Conservation (phyloP, 2,113 vertebrate genomes). For the Stomatorhinus ivindoensis region DNA sequence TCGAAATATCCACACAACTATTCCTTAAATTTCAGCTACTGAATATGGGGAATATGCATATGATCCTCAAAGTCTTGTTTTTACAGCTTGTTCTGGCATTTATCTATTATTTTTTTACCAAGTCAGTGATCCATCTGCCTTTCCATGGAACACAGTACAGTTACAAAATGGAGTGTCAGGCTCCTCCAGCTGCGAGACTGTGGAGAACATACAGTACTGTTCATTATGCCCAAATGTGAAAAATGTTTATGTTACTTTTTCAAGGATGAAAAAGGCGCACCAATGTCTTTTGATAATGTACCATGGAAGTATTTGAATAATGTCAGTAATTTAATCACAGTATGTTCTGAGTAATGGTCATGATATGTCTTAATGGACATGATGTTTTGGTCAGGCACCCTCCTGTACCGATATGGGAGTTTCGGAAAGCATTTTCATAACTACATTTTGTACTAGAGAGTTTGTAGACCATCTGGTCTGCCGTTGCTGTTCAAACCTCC, state of each 20-base stretch:
- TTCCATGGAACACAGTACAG: constrained; percentile 25
- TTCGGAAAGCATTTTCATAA: neutral
- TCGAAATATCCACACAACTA: constrained; percentile 39
- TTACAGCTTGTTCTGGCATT: constrained; percentile 1
- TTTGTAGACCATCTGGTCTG: neutral
- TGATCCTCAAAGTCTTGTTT: constrained; percentile 18
- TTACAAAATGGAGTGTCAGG: neutral
- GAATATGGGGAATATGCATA: constrained; percentile 28
- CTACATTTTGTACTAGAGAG: neutral
- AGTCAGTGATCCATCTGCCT: constrained; percentile 26
- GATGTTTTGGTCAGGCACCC: neutral
- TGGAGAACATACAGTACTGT: neutral
- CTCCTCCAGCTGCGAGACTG: neutral
- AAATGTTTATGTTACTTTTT: neutral
- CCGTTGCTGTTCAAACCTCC: neutral
- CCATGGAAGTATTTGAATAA: neutral
- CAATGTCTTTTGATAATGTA: neutral
- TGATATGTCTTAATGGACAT: neutral
- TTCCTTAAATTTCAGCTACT: constrained; percentile 33
- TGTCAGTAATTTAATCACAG: neutral
- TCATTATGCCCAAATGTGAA: neutral
- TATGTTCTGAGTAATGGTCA: neutral
- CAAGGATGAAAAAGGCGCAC: neutral
- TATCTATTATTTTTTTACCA: constrained; percentile 22
- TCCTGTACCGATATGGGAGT: neutral